phyloP scores from a whole-genome alignment of 2,888 invertebrate genomes.

The Nomada fabriciana region DNA sequence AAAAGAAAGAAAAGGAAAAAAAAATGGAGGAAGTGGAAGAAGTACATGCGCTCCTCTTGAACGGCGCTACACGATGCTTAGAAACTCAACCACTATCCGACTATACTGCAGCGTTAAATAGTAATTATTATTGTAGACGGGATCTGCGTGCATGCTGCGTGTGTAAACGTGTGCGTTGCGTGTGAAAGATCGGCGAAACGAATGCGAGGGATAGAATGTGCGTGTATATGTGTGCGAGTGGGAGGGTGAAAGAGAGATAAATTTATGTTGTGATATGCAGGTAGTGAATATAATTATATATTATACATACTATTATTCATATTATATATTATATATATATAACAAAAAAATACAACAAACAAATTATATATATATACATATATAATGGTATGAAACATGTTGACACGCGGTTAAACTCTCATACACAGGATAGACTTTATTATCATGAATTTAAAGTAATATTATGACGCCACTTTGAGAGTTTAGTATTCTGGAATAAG shows the following conservation, averaged over 20 bases:
- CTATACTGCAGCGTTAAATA: constrained; percentile 80
- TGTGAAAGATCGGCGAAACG: constrained; percentile 50
- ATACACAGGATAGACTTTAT: constrained; percentile 80
- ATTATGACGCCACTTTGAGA: constrained; percentile 81
- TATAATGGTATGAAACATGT: constrained; percentile 79
- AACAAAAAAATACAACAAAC: constrained; percentile 62
- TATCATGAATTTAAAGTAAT: constrained; percentile 81
- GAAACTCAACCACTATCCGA: constrained; percentile 80
- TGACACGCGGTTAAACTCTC: constrained; percentile 80
- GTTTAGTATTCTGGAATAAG: constrained; percentile 77
- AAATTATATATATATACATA: constrained; percentile 70
- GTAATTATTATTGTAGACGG: constrained; percentile 83
- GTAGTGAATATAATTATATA: constrained; percentile 77
- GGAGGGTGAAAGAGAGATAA: constrained; percentile 56
- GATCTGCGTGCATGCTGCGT: constrained; percentile 65
- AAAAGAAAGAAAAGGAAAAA: background rate
- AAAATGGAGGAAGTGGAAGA: constrained; percentile 11
- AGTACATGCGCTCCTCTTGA: constrained; percentile 54
- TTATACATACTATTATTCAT: constrained; percentile 63
- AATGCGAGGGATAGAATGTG: background rate
- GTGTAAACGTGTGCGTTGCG: constrained; percentile 57
- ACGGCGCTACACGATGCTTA: constrained; percentile 79
- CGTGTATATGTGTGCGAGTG: background rate
- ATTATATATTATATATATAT: constrained; percentile 60
- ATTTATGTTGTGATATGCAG: constrained; percentile 84